Base-by-base conservation (phyloP, 2,888 invertebrate species). In the Eupithecia subumbrata region DNA sequence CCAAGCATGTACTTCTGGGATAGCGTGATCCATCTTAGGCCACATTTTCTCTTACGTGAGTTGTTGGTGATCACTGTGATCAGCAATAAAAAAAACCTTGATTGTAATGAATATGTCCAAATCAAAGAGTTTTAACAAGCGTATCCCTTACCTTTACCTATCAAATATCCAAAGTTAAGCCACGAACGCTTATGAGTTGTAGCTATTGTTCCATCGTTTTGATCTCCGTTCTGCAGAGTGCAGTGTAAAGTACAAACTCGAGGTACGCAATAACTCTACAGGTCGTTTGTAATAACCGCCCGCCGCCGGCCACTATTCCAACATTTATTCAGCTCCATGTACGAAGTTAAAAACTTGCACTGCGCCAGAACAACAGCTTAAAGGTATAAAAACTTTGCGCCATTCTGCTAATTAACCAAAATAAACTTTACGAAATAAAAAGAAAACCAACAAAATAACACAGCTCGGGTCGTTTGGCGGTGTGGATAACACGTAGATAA, bases 401-500 rank as follows among this genome's bases (percentile, higher is more conserved):
- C 69, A 60, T 72, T 70, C 71, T 22, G 72, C 43, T 77, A 77
- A 77, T 77, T 77, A 77, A 66, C 70, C 60, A 74, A 74, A 77
- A 77, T 70, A 74, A 74, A 77, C 72, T 72, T 70, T 60, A 30
- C 66, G 34, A 70, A 77, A 67, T 67, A 77, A 77, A 11, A 25
- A 25, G 25, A 25, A 72, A 71, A 73, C 71, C 30, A 18, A 52
- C 74, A 72, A 74, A 74, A 56, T 74, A 43, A 14, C 14, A 67
- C 60, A 72, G 72, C 67, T 60, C 74, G 40, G 37, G 40, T 70
- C 72, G 68, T 77, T 76, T 69, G n/a, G 40, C 64, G 22, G 37
- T 40, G 48, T 37, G 66, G 69, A 60, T 72, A 77, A 74, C 74
- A 72, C 69, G 52, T n/a, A 66, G 45, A n/a, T 69, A 63, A 75